Base-by-base conservation (phyloP, 1,140 invertebrate species). In the Stegodyphus dumicola region DNA sequence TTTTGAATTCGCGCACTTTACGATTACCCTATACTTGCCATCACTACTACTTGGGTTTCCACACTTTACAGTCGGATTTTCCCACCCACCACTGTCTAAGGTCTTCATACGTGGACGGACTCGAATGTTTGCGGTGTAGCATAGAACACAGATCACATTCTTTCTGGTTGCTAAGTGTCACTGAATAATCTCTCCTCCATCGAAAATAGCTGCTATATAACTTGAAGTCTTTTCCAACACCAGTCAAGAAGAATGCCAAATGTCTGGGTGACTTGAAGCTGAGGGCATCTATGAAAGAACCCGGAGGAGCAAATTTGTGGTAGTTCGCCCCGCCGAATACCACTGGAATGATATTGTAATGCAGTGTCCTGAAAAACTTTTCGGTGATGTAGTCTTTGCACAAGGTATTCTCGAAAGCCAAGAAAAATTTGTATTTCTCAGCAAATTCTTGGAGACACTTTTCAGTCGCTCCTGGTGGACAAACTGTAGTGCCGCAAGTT, bases 341-440 rank as follows among this genome's bases (percentile, higher is more conserved):
- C n/a, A 89, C 86, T 4, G 89, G 89, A 5, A 89, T 87, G 65
- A 89, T 88, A 4, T 85, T 73, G 73, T 89, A 84, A n/a, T 87
- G 49, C 65, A 89, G 79, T 49, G 75, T 88, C 77, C 89, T 86
- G 87, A 88, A 90, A 69, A 90, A 89, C 88, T 95, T 95, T 88
- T 95, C 94, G 0, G 94, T 95, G 48, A 95, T 89, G 87, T 95
- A 95, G 87, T 94, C 93, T n/a, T 90, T 89, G 85, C 94, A 95
- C 84, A 93, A 92, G 0, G 93, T 93, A 88, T 95, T 95, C 90
- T 96, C 95, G 84, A 95, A 94, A 0, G 94, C 92, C 52, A 95
- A 89, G 88, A 95, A 95, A 89, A 96, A 96, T 87, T 94, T 92
- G 89, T 95, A 95, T 18, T 88, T 89, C 0, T 90, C 73, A 4